These are phyloP conservation scores for Oppia nitens DNA, from an alignment of 1,140 invertebrate species.

Conservation along the genomic window DNA sequence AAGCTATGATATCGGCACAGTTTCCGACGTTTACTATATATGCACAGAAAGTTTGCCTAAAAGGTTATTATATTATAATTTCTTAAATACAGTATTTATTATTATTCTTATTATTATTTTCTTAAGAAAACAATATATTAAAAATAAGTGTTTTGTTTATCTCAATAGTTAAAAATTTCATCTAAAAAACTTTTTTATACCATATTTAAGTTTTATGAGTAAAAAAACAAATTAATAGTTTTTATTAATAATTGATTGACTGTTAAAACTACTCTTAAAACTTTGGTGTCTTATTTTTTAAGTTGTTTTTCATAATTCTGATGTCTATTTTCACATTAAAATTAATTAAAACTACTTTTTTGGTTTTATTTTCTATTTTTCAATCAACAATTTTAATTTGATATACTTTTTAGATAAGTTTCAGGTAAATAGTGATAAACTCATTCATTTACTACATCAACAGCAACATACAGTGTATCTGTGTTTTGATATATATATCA, in stretches of 20 bases:
- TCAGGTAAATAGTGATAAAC: no score
- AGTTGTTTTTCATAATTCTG: no score
- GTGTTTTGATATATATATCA: no score
- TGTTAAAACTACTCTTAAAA: no score
- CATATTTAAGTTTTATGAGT: background rate
- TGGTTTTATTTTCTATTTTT: no score
- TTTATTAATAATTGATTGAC: background rate
- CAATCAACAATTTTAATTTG: no score
- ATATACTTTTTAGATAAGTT: no score
- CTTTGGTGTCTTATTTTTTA: no score
- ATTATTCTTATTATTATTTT: background rate
- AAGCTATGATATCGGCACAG: slow-evolving; percentile 67
- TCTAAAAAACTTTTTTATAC: background rate
- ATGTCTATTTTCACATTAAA: no score
- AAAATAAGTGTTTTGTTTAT: background rate
- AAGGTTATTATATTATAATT: slow-evolving; percentile 29
- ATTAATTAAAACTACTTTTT: no score
- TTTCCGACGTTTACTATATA: slow-evolving; percentile 92
- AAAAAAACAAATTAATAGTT: background rate
- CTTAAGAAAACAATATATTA: background rate
- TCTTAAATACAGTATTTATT: background rate
- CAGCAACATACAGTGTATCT: no score
- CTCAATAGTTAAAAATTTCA: background rate
- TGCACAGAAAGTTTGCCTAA: slow-evolving; percentile 73
- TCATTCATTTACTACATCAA: no score